A percentile compares a stretch with the other conserved stretches of the same genome.
phyloP scores from a whole-genome alignment of 2,888 invertebrate genomes.

The Cosmopolites sordidus region DNA sequence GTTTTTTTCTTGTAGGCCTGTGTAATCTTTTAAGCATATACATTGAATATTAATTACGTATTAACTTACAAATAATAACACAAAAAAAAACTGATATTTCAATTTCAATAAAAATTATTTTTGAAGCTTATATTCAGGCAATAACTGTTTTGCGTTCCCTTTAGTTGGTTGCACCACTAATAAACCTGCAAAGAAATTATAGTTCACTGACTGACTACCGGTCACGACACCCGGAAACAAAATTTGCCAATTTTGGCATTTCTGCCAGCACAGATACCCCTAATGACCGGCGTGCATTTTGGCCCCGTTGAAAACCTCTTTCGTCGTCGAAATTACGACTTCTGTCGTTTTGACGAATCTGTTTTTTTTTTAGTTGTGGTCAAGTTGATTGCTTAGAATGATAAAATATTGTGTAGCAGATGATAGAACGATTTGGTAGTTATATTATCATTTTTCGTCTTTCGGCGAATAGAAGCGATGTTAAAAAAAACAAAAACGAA shows the following conservation, averaged over 20 bases:
- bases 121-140: not conserved
- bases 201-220: conserved; percentile 3
- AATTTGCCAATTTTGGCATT: conserved; percentile 25
- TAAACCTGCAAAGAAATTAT: conserved; percentile 16
- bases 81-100: no score
- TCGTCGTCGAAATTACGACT: not conserved
- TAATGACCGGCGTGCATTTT: conserved; percentile 10
- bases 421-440: not conserved
- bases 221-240: conserved; percentile 33
- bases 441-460: no score
- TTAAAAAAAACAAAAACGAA: no score
- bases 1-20: no score
- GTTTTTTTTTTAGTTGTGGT: not conserved
- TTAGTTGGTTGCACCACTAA: not conserved
- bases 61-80: no score
- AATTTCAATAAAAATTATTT: no score
- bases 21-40: no score
- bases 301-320: not conserved
- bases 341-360: not conserved
- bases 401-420: not conserved
- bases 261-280: conserved; percentile 31
- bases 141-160: not conserved
- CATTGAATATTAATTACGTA: no score
- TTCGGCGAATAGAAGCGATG: no score
- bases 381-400: not conserved